phyloP scores from a whole-genome alignment of 1,140 invertebrate species.

The Drosophila persimilis region DNA sequence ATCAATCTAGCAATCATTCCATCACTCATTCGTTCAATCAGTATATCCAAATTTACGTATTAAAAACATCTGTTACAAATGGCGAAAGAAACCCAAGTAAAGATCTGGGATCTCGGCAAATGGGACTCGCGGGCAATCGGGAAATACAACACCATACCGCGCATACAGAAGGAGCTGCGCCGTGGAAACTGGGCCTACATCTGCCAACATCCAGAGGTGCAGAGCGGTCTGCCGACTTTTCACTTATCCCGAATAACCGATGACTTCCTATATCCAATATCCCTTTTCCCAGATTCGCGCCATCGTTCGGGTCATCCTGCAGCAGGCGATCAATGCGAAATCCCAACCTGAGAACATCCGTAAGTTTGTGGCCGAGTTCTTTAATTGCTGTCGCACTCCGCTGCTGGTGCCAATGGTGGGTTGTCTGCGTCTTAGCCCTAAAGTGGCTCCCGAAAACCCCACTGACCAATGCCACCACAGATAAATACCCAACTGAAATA shows the following conservation, averaged over 20 bases:
- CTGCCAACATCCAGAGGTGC: conserved; percentile 59
- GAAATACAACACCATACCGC: conserved; percentile 36
- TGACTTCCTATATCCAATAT: neutral
- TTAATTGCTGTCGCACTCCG: conserved; percentile 50
- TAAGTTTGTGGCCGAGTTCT: conserved; percentile 51
- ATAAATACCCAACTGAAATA: conserved; percentile 64
- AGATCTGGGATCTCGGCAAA: conserved; percentile 53
- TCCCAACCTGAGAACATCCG: conserved; percentile 28
- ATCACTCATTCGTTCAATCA: no score
- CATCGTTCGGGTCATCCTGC: conserved; percentile 60
- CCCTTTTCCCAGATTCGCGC: conserved; percentile 48
- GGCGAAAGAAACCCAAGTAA: conserved; percentile 17
- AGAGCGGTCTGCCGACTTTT: neutral
- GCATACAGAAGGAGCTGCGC: conserved; percentile 59
- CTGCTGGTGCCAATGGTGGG: conserved; percentile 57
- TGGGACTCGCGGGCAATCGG: conserved; percentile 57
- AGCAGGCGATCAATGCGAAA: conserved; percentile 58
- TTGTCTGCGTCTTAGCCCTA: neutral
- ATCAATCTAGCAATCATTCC: no score
- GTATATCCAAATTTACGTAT: conserved; percentile 12
- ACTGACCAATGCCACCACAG: conserved; percentile 10
- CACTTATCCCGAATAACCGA: neutral
- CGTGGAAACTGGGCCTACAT: conserved; percentile 58
- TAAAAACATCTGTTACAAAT: conserved; percentile 7
- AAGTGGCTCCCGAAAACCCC: no score